phyloP scores from a whole-genome alignment of 35 echinoderm and acorn worm species.

The Hemicentrotus pulcherrimus region DNA sequence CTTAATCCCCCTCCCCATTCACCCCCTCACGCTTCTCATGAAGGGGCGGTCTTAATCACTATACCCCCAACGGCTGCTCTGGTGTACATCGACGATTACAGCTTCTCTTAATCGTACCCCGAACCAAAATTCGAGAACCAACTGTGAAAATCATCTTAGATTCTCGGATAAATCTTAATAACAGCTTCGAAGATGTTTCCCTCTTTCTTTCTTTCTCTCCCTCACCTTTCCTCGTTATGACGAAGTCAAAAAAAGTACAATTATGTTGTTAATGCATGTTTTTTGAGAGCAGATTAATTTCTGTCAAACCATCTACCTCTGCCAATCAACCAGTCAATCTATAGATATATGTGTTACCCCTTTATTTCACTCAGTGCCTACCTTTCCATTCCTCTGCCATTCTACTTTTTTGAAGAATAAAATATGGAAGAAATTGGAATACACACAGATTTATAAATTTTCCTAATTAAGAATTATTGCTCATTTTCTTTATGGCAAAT shows the following conservation, averaged over 20 bases:
- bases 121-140: conserved; percentile 3
- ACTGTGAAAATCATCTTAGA: conserved; percentile 29
- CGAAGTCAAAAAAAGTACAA: not conserved
- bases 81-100: conserved; percentile 7
- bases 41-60: not conserved
- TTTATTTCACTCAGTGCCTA: too few species aligned
- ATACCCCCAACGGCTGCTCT: conserved; percentile 18
- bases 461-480: too few species aligned
- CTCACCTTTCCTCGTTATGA: not conserved
- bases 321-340: not conserved
- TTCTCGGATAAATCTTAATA: not conserved
- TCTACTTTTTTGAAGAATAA: not conserved
- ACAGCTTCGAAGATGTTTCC: not conserved
- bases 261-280: not conserved
- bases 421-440: too few species aligned
- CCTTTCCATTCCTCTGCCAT: too few species aligned
- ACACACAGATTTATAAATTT: too few species aligned
- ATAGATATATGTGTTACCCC: too few species aligned
- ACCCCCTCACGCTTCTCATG: not conserved
- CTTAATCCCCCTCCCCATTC: conserved; percentile 20
- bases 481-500: too few species aligned
- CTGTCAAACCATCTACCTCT: not conserved
- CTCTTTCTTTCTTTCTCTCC: not conserved
- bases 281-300: not conserved
- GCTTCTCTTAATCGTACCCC: conserved; percentile 16